Percentiles rank a stretch among this genome's conserved stretches.
These are phyloP conservation scores for Eupeodes corollae DNA, from an alignment of 1,140 invertebrate species.

Conservation along the genomic window DNA sequence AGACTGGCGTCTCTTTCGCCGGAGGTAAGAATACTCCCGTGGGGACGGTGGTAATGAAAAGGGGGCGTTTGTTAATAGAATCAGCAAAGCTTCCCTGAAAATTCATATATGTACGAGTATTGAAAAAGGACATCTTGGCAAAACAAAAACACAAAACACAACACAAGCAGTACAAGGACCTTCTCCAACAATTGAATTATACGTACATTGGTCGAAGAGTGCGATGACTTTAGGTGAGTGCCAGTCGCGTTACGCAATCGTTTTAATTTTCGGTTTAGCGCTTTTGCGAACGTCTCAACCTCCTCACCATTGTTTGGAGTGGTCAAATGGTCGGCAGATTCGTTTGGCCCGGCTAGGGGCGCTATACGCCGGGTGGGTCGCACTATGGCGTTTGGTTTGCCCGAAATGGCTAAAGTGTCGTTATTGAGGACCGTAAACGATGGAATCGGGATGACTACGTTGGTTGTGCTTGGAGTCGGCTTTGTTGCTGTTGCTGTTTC, in stretches of 20 bases:
- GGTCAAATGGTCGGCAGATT: slow-evolving; percentile 24
- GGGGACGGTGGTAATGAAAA: slow-evolving; percentile 68
- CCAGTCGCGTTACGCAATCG: slow-evolving; percentile 15
- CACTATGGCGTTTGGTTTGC: slow-evolving; percentile 41
- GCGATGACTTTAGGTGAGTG: no score
- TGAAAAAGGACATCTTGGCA: no score
- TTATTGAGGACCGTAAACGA: slow-evolving; percentile 24
- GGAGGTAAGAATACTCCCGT: slow-evolving; percentile 65
- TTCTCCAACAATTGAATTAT: no score
- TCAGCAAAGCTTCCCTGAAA: no score
- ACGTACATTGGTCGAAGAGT: no score
- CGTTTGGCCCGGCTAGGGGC: slow-evolving; percentile 2
- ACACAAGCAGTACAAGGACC: no score
- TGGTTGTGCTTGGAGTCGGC: slow-evolving; percentile 9
- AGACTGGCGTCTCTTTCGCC: slow-evolving; percentile 54
- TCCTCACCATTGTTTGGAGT: slow-evolving; percentile 11
- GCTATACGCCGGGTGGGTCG: slow-evolving; percentile 37
- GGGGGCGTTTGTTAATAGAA: slow-evolving; percentile 31
- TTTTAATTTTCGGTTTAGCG: slow-evolving; percentile 50
- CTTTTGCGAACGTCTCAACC: slow-evolving; percentile 47
- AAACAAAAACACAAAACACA: no score
- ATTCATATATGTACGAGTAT: no score
- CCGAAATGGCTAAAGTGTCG: slow-evolving; percentile 15
- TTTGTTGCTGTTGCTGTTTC: slow-evolving; percentile 1
- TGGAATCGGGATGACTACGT: slow-evolving; percentile 21